phyloP scores from a whole-genome alignment of 2,888 invertebrate species.

The Andrena flavipes region DNA sequence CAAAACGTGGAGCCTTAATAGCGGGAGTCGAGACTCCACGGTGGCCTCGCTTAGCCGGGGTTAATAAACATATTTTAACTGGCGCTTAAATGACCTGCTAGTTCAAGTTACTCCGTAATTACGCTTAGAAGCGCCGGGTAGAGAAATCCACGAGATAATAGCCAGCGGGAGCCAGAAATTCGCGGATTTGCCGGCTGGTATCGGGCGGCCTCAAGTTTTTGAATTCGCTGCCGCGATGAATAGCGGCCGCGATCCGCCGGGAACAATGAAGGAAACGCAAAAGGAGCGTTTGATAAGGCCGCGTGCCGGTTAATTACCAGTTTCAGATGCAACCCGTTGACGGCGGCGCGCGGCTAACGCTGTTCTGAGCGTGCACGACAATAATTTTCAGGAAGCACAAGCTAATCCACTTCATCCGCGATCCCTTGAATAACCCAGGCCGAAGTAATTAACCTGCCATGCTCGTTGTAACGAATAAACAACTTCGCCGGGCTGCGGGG shows the following conservation, averaged over 20 bases:
- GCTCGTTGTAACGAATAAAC: constrained; percentile 42
- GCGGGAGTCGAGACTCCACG: neutral
- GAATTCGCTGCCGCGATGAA: constrained; percentile 29
- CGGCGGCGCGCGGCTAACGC: constrained; percentile 1
- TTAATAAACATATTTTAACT: constrained; percentile 32
- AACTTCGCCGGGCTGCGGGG: constrained; percentile 13
- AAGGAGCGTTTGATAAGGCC: constrained; percentile 50
- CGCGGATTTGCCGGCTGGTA: constrained; percentile 17
- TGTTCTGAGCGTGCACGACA: constrained; percentile 3
- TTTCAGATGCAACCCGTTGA: constrained; percentile 29
- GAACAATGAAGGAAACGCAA: constrained; percentile 46
- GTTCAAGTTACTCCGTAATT: constrained; percentile 29
- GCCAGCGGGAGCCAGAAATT: constrained; percentile 9
- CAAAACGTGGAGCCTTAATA: constrained; percentile 13
- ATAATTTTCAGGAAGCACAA: constrained; percentile 40
- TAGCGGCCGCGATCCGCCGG: constrained; percentile 18
- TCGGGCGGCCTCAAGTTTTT: constrained; percentile 26
- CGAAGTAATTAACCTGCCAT: constrained; percentile 39
- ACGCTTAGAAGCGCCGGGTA: constrained; percentile 15
- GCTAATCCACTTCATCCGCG: constrained; percentile 51
- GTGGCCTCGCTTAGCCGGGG: neutral
- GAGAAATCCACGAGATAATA: constrained; percentile 20
- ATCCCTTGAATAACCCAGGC: constrained; percentile 23
- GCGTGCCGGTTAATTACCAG: constrained; percentile 46
- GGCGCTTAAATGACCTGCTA: constrained; percentile 29